Conservation (phyloP, 2,888 invertebrate genomes). For the Lepidochrysops patricia region DNA sequence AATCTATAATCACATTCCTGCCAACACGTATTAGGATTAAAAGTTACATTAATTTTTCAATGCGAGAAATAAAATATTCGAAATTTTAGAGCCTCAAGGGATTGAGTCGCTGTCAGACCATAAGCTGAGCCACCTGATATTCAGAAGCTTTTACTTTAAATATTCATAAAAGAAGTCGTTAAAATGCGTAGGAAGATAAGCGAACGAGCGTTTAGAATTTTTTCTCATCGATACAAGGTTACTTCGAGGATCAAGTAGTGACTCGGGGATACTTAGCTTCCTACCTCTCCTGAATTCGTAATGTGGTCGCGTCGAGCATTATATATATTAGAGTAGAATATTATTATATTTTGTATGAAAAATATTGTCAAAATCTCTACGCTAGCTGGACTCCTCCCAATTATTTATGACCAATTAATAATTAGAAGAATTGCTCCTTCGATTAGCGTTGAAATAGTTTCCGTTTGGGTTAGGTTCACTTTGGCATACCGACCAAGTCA, state of each 20-base stretch:
- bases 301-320: conserved; percentile 54
- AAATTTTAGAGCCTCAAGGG: neutral
- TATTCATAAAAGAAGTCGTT: conserved; percentile 11
- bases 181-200: conserved; percentile 14
- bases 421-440: too few relatives aligned
- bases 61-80: neutral
- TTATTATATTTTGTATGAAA: too few relatives aligned
- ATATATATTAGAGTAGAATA: too few relatives aligned
- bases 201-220: conserved; percentile 19
- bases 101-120: neutral
- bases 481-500: too few relatives aligned
- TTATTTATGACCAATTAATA: too few relatives aligned
- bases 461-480: too few relatives aligned
- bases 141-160: conserved; percentile 1
- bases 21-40: too few relatives aligned
- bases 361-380: too few relatives aligned
- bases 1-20: too few relatives aligned
- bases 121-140: neutral
- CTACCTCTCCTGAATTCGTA: conserved; percentile 51
- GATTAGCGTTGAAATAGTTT: too few relatives aligned
- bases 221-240: conserved; percentile 22
- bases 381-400: too few relatives aligned
- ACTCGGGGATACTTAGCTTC: conserved; percentile 45
- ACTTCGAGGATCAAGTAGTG: conserved; percentile 27
- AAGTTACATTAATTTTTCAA: too few relatives aligned